Evolutionary conservation across 2,888 invertebrate species (phyloP).

Genomic region (Anthrax anthrax): DNA sequence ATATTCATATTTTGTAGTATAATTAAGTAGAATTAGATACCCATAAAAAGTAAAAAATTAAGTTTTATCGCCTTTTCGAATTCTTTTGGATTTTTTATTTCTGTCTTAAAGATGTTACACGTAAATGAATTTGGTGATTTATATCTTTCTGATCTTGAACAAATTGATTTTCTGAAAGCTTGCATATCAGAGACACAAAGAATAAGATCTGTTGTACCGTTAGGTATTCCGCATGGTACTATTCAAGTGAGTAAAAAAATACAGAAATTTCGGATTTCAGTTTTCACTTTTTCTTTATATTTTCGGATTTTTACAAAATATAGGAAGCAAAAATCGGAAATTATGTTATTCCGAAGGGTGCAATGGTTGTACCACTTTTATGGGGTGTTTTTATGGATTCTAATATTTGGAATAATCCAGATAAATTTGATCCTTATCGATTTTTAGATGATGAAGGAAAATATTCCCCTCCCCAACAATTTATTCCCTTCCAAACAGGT

Average conservation of each 20-base stretch:
- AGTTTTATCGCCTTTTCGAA: no score
- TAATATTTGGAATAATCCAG: conserved; percentile 49
- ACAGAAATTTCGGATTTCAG: background rate
- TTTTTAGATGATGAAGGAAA: conserved; percentile 51
- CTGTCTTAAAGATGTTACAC: background rate
- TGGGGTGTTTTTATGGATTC: conserved; percentile 70
- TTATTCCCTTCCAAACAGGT: conserved; percentile 77
- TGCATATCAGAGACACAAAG: conserved; percentile 66
- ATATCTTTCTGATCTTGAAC: conserved; percentile 22
- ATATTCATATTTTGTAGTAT: no score
- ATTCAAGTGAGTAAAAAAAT: conserved; percentile 28
- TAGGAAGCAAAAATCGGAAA: conserved; percentile 44
- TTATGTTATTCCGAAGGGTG: conserved; percentile 50
- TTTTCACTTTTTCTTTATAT: background rate
- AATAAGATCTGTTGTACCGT: conserved; percentile 62
- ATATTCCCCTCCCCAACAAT: conserved; percentile 48
- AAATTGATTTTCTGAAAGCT: conserved; percentile 37
- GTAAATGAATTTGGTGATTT: conserved; percentile 12
- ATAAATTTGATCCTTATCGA: conserved; percentile 50
- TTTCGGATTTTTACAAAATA: conserved; percentile 8
- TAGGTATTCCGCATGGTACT: conserved; percentile 75
- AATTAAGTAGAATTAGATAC: no score
- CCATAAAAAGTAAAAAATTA: no score
- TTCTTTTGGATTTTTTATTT: no score
- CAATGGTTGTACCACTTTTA: conserved; percentile 64